Conservation (phyloP, 2,797 vertebrate species). For the Catharus ustulatus region DNA sequence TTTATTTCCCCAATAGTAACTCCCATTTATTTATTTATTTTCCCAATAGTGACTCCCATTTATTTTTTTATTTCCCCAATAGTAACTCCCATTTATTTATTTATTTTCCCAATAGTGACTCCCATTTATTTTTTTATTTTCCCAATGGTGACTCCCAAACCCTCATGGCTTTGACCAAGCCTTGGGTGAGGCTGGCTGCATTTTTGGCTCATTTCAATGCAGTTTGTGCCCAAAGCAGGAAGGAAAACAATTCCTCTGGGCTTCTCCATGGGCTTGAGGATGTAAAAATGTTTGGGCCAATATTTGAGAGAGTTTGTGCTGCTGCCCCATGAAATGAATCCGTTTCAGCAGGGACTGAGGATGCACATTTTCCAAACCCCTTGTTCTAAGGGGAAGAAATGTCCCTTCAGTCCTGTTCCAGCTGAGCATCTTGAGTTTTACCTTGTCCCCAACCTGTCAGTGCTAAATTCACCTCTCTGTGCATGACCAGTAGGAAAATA, state of each 20-base stretch:
- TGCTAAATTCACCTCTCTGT: not conserved
- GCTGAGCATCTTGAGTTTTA: not conserved
- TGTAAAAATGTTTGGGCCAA: not conserved
- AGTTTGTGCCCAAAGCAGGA: slow-evolving; percentile 1
- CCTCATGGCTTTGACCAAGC: not conserved
- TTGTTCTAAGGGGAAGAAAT: not conserved
- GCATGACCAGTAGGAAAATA: not conserved
- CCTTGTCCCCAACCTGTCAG: not conserved
- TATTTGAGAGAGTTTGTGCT: not conserved
- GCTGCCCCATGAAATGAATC: not conserved
- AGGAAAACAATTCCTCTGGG: not conserved
- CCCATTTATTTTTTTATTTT: not conserved
- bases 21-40: not conserved
- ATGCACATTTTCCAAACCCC: not conserved
- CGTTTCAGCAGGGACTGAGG: not conserved
- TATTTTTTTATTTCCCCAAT: no score
- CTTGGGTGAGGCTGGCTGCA: not conserved
- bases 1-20: not conserved
- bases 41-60: no score
- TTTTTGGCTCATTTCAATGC: not conserved
- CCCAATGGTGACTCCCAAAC: not conserved
- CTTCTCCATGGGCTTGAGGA: not conserved
- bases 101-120: no score
- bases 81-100: no score
- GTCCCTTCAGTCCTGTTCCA: not conserved